A percentile compares a stretch with the other conserved stretches of the same genome.
Evolutionary conservation across 2,888 invertebrate species (phyloP).

Genomic region (Schrankia costaestrigalis): DNA sequence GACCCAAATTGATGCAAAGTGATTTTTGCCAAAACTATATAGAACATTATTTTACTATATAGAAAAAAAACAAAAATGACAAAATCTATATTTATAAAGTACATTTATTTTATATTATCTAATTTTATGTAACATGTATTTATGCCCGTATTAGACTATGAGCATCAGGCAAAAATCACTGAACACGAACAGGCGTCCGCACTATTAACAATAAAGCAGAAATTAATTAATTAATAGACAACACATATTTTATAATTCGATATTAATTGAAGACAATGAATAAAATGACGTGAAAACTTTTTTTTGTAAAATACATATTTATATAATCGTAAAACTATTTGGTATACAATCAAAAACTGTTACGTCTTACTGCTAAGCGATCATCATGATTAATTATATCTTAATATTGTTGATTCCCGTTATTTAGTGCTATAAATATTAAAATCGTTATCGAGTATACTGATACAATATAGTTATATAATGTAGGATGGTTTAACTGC

Average conservation of each 20-base stretch:
- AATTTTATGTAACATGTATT: slow-evolving; percentile 7
- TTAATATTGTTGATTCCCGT: slow-evolving; percentile 39
- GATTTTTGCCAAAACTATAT: slow-evolving; percentile 9
- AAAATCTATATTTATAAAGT: slow-evolving; percentile 10
- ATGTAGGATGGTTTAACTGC: slow-evolving; percentile 32
- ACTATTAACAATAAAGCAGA: slow-evolving; percentile 11
- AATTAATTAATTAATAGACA: slow-evolving; percentile 15
- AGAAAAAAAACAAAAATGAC: slow-evolving; percentile 17
- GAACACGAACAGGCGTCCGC: slow-evolving; percentile 6
- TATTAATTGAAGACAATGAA: slow-evolving; percentile 27
- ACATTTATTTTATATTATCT: slow-evolving; percentile 12
- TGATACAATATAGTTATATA: slow-evolving; percentile 34
- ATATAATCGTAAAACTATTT: slow-evolving; percentile 37
- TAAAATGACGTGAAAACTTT: slow-evolving; percentile 33
- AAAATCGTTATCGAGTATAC: slow-evolving; percentile 36
- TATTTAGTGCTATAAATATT: slow-evolving; percentile 36
- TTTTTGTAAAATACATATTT: slow-evolving; percentile 34
- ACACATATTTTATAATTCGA: slow-evolving; percentile 21
- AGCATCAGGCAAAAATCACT: slow-evolving; percentile 17
- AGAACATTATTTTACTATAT: too few species aligned
- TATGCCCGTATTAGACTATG: slow-evolving; percentile 5
- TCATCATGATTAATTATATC: slow-evolving; percentile 33
- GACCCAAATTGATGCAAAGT: slow-evolving; percentile 12
- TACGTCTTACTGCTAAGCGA: slow-evolving; percentile 38
- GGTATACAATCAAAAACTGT: slow-evolving; percentile 52